Evolutionary conservation across 1,140 invertebrate genomes (phyloP).

Genomic region (Drosophila pseudoananassae): DNA sequence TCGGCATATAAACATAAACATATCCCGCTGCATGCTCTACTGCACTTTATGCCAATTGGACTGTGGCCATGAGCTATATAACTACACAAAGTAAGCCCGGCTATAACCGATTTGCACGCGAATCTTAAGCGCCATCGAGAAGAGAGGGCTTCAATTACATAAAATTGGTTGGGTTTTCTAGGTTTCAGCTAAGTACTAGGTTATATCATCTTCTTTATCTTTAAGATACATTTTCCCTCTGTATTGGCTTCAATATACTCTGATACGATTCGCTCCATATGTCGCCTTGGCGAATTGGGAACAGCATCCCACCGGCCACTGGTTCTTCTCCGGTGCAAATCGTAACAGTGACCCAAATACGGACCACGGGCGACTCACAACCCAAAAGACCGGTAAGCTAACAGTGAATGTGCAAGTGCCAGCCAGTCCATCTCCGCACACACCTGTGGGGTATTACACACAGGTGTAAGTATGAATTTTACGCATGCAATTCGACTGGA

Average conservation of each 20-base stretch:
- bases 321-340: slow-evolving; percentile 47
- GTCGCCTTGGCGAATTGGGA: slow-evolving; percentile 57
- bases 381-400: slow-evolving; percentile 81
- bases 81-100: slow-evolving; percentile 15
- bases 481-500: slow-evolving; percentile 74
- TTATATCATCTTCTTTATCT: too few relatives aligned
- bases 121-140: slow-evolving; percentile 12
- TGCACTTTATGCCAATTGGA: slow-evolving; percentile 68
- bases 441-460: not conserved
- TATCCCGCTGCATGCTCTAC: slow-evolving; percentile 73
- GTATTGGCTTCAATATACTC: slow-evolving; percentile 18
- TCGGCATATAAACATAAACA: slow-evolving; percentile 58
- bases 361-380: slow-evolving; percentile 19
- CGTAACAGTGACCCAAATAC: slow-evolving; percentile 82
- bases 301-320: slow-evolving; percentile 36
- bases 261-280: slow-evolving; percentile 35
- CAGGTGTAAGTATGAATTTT: slow-evolving; percentile 37
- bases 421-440: slow-evolving; percentile 12
- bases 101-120: slow-evolving; percentile 69
- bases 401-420: slow-evolving; percentile 75
- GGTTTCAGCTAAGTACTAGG: too few relatives aligned
- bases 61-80: slow-evolving; percentile 71
- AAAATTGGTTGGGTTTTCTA: slow-evolving; percentile 34
- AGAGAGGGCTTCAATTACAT: slow-evolving; percentile 68
- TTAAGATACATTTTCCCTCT: not conserved